Conservation (phyloP, 2,113 vertebrate genomes). For the Megaleporinus macrocephalus region DNA sequence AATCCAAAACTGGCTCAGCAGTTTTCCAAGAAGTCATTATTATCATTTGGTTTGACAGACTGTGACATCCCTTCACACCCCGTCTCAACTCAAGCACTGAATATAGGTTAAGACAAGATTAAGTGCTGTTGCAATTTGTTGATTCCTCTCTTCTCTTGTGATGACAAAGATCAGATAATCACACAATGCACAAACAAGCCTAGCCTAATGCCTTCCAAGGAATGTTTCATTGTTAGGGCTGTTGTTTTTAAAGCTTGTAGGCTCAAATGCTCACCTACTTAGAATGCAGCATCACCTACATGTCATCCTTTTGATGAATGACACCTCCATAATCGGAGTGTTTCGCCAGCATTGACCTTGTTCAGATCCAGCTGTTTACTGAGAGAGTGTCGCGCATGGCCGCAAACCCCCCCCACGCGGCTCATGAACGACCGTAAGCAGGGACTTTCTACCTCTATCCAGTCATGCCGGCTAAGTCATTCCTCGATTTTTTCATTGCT, state of each 20-base stretch:
- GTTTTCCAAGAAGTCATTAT: no score
- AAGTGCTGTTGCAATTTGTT: constrained; percentile 23
- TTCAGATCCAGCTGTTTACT: not conserved
- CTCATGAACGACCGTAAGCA: not conserved
- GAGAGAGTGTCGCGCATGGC: not conserved
- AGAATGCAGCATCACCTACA: not conserved
- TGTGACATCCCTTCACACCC: no score
- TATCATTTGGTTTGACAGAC: no score
- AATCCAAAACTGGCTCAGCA: no score
- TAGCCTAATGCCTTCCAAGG: constrained; percentile 2
- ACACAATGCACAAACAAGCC: constrained; percentile 5
- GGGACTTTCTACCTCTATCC: constrained; percentile 1
- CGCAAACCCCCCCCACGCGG: not conserved
- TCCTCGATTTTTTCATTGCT: constrained; percentile 25
- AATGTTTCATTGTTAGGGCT: not conserved
- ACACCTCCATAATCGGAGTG: not conserved
- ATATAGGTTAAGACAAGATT: constrained; percentile 22
- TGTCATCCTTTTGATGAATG: not conserved
- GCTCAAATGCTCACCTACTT: not conserved
- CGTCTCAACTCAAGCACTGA: not conserved
- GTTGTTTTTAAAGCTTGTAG: constrained; percentile 2
- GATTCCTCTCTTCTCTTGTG: constrained; percentile 15
- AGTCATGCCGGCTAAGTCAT: constrained; percentile 11
- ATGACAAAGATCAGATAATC: constrained; percentile 18
- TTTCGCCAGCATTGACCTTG: not conserved